These are phyloP conservation scores for Heliangelus exortis DNA, from an alignment of 2,797 vertebrate genomes.

Conservation along the genomic window DNA sequence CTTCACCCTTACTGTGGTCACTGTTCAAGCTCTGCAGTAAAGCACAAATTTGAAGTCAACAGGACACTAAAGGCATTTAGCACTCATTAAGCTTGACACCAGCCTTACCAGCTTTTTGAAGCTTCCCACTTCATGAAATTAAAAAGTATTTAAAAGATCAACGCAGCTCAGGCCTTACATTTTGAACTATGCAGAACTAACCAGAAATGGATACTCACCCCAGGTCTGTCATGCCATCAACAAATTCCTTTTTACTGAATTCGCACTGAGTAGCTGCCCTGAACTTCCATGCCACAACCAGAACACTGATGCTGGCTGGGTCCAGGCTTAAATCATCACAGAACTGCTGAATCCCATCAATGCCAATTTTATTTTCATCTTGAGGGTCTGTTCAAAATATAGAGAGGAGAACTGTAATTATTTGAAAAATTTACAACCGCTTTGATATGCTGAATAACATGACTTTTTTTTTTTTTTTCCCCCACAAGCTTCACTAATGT, in stretches of 20 bases:
- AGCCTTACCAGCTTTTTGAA: background rate
- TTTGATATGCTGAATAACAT: background rate
- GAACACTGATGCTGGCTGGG: slow-evolving; percentile 92
- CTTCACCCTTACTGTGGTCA: background rate
- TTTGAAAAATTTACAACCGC: background rate
- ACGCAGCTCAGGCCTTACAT: background rate
- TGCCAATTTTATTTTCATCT: slow-evolving; percentile 98
- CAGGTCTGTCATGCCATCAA: slow-evolving; percentile 96
- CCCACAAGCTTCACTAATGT: background rate
- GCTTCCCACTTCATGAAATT: background rate
- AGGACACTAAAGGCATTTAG: background rate
- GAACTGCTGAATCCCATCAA: slow-evolving; percentile 97
- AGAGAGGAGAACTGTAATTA: background rate
- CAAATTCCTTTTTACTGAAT: slow-evolving; percentile 96
- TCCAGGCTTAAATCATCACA: slow-evolving; percentile 94
- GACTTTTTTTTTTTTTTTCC: background rate
- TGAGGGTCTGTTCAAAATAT: slow-evolving; percentile 87
- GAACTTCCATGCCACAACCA: slow-evolving; percentile 98
- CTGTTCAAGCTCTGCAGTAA: background rate
- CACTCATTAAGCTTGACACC: background rate
- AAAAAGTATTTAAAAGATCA: background rate
- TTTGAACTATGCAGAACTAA: background rate
- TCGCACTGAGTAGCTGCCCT: slow-evolving; percentile 96
- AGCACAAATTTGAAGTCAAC: background rate
- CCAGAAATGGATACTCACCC: slow-evolving; percentile 83